Percentiles rank a stretch among this genome's conserved stretches.
These are phyloP conservation scores for Pogoniulus pusillus DNA, from an alignment of 2,797 vertebrate genomes.

Conservation along the genomic window DNA sequence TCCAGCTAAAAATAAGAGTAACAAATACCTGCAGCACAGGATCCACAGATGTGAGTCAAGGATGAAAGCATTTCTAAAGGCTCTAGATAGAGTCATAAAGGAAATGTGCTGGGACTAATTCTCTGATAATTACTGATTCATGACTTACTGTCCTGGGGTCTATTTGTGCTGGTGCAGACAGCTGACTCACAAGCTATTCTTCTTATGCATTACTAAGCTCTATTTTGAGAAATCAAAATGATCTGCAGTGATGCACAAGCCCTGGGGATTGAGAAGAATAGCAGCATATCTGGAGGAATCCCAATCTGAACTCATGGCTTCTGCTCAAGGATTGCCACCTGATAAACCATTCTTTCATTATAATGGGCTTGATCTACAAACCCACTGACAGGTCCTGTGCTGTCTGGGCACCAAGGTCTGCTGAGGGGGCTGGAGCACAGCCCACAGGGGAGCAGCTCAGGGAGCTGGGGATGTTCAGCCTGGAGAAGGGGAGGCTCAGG, in stretches of 20 bases:
- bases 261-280: background rate
- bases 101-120: background rate
- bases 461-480: too few species aligned
- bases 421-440: too few species aligned
- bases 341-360: background rate
- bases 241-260: background rate
- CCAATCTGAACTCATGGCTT: background rate
- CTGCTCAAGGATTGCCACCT: background rate
- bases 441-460: too few species aligned
- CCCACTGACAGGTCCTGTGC: background rate
- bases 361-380: background rate
- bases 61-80: conserved; percentile 5
- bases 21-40: background rate
- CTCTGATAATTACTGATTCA: conserved; percentile 7
- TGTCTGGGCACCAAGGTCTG: background rate
- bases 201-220: background rate
- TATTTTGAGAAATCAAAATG: conserved; percentile 36
- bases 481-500: too few species aligned
- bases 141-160: background rate
- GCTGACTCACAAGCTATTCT: conserved; percentile 4
- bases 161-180: background rate
- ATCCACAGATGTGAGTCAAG: background rate
- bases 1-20: conserved; percentile 1
- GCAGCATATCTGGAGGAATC: background rate
- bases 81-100: background rate